These are phyloP conservation scores for Cremastinae sp. DNA, from an alignment of 2,888 invertebrate species.

Conservation along the genomic window DNA sequence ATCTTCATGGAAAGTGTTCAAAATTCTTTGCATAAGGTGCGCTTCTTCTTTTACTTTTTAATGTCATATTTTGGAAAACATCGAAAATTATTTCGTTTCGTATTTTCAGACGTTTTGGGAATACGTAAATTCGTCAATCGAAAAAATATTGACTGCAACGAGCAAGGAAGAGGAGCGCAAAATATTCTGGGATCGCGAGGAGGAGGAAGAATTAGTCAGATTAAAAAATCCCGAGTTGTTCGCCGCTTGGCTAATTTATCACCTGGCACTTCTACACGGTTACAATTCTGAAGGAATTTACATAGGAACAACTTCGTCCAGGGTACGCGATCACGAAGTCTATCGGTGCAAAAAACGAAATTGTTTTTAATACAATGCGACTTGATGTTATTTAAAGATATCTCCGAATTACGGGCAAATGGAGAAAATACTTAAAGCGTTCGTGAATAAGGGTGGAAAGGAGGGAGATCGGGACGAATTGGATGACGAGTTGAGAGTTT, in stretches of 20 bases:
- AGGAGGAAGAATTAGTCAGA: slow-evolving; percentile 63
- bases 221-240: slow-evolving; percentile 77
- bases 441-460: slow-evolving; percentile 78
- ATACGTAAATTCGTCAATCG: slow-evolving; percentile 76
- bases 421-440: slow-evolving; percentile 80
- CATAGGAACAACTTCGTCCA: slow-evolving; percentile 67
- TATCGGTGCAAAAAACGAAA: not conserved
- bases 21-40: slow-evolving; percentile 70
- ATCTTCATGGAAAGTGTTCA: slow-evolving; percentile 78
- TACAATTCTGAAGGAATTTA: slow-evolving; percentile 77
- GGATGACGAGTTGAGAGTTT: slow-evolving; percentile 81
- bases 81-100: not conserved
- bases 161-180: slow-evolving; percentile 44
- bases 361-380: slow-evolving; percentile 28
- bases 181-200: slow-evolving; percentile 59
- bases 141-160: slow-evolving; percentile 71
- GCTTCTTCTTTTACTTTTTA: slow-evolving; percentile 20
- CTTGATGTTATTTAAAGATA: slow-evolving; percentile 60
- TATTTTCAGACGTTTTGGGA: slow-evolving; percentile 80
- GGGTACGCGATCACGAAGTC: slow-evolving; percentile 65
- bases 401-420: slow-evolving; percentile 79
- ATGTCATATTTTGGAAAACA: slow-evolving; percentile 15
- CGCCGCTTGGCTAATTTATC: slow-evolving; percentile 80
- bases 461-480: slow-evolving; percentile 77
- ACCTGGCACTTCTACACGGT: slow-evolving; percentile 80